These are phyloP conservation scores for Nudaria mundana DNA, from an alignment of 2,888 invertebrate species.

Conservation along the genomic window DNA sequence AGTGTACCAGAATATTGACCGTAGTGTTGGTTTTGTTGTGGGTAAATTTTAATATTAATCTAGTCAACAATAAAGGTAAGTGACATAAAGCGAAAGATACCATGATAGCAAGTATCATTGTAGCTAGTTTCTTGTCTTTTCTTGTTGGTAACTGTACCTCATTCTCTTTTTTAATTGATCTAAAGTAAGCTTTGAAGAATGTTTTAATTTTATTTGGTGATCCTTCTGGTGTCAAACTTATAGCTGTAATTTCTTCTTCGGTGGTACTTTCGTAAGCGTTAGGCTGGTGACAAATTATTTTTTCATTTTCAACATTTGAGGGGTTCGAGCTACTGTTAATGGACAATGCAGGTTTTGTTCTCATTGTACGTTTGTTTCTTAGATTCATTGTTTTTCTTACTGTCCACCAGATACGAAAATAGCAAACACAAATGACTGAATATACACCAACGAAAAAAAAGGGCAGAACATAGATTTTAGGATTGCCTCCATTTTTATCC, in stretches of 20 bases:
- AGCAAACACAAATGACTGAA: constrained; percentile 89
- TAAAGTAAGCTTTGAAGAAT: constrained; percentile 51
- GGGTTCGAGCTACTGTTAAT: constrained; percentile 6
- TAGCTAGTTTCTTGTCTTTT: constrained; percentile 87
- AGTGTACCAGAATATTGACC: constrained; percentile 88
- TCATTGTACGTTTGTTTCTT: constrained; percentile 58
- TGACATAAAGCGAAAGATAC: constrained; percentile 93
- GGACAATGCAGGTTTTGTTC: constrained; percentile 28
- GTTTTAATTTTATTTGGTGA: constrained; percentile 22
- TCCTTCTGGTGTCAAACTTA: constrained; percentile 5
- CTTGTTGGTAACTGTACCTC: constrained; percentile 85
- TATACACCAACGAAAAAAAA: constrained; percentile 92
- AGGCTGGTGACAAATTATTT: not conserved
- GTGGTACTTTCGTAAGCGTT: constrained; percentile 4
- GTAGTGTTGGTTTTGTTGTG: constrained; percentile 82
- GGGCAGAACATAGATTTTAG: constrained; percentile 89
- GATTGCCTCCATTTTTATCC: constrained; percentile 83
- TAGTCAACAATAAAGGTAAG: constrained; percentile 93
- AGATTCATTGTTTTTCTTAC: constrained; percentile 85
- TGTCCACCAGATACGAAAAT: constrained; percentile 90
- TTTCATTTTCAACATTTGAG: constrained; percentile 1
- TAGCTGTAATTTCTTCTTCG: constrained; percentile 1
- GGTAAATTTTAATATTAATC: constrained; percentile 84
- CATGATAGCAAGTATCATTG: constrained; percentile 96
- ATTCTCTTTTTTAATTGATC: constrained; percentile 46